These are phyloP conservation scores for Amblyteles armatorius DNA, from an alignment of 2,888 invertebrate species.

Conservation along the genomic window DNA sequence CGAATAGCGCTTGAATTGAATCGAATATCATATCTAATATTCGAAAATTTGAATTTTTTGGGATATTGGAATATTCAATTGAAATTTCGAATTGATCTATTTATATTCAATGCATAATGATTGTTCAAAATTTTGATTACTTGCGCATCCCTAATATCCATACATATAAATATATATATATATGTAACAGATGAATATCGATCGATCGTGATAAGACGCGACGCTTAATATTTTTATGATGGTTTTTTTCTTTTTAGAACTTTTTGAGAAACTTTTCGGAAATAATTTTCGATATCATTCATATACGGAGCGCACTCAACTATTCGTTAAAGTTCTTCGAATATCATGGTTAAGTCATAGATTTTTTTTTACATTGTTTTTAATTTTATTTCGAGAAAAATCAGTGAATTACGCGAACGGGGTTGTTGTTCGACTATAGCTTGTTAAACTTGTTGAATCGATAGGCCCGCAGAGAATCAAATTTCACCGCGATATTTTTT, in stretches of 20 bases:
- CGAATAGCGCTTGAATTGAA: too few species aligned
- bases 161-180: too few species aligned
- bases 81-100: too few species aligned
- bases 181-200: background rate
- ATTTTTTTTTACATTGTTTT: background rate
- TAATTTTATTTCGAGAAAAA: slow-evolving; percentile 4
- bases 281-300: background rate
- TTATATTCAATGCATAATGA: too few species aligned
- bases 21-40: too few species aligned
- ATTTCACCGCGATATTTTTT: slow-evolving; percentile 46
- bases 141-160: too few species aligned
- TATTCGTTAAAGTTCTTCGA: background rate
- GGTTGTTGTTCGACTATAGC: slow-evolving; percentile 43
- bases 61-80: too few species aligned
- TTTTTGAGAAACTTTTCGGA: background rate
- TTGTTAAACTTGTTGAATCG: slow-evolving; percentile 32
- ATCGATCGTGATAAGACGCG: slow-evolving; percentile 9
- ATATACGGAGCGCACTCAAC: slow-evolving; percentile 59
- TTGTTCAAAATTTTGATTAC: too few species aligned
- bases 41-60: too few species aligned
- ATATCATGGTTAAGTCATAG: background rate
- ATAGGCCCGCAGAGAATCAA: slow-evolving; percentile 56
- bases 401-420: slow-evolving; percentile 36
- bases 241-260: background rate
- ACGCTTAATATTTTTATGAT: slow-evolving; percentile 2